Percentiles rank a stretch among this genome's conserved stretches.
These are phyloP conservation scores for Aphelocoma californica DNA, from an alignment of 2,797 vertebrate species.

Conservation along the genomic window DNA sequence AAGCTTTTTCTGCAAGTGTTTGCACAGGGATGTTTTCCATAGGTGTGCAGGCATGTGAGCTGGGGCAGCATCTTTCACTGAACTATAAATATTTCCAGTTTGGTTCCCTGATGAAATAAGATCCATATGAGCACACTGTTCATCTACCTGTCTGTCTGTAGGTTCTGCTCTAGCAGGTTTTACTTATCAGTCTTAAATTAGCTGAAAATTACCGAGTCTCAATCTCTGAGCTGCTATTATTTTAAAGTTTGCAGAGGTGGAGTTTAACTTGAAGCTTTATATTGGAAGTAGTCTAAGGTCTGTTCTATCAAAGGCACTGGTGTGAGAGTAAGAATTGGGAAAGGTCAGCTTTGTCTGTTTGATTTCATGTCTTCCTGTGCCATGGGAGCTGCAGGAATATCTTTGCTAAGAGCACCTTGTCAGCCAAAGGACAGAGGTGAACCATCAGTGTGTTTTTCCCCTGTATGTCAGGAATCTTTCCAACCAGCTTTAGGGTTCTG, in stretches of 20 bases:
- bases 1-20: neutral
- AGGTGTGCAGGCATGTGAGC: neutral
- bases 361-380: neutral
- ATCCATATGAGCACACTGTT: neutral
- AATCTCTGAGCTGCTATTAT: neutral
- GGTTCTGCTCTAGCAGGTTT: neutral
- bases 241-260: neutral
- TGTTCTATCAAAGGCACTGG: neutral
- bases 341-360: neutral
- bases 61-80: neutral
- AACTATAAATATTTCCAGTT: neutral
- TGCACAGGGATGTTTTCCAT: neutral
- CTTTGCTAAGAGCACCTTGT: neutral
- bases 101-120: neutral
- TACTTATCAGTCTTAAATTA: neutral
- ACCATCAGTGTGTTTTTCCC: neutral
- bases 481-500: neutral
- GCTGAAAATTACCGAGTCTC: neutral
- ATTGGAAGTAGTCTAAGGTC: neutral
- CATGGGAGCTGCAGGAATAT: neutral
- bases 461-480: neutral
- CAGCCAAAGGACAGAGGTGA: conserved; percentile 6
- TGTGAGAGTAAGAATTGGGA: neutral
- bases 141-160: neutral
- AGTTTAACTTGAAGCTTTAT: neutral